phyloP scores from a whole-genome alignment of 2,888 invertebrate species.

The Heterodera filipjevi region DNA sequence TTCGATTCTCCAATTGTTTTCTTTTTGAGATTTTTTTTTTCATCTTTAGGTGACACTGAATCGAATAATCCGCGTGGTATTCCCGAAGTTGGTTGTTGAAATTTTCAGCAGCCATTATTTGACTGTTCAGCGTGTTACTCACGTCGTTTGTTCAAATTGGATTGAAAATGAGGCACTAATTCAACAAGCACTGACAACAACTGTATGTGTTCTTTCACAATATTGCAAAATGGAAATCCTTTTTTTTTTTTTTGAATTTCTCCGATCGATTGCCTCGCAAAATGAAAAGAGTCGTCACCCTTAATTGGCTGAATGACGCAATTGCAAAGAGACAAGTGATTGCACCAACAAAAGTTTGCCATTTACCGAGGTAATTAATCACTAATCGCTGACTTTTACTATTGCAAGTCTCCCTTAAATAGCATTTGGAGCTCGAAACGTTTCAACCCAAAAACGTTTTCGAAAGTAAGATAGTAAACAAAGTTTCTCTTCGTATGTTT shows the following conservation, averaged over 20 bases:
- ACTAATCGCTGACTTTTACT: not conserved
- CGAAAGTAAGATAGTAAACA: constrained; percentile 29
- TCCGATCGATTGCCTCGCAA: constrained; percentile 26
- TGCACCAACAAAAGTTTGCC: constrained; percentile 90
- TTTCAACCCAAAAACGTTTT: constrained; percentile 20
- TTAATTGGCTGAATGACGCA: constrained; percentile 89
- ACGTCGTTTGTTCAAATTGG: constrained; percentile 31
- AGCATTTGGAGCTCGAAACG: constrained; percentile 18
- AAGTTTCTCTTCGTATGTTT: not conserved
- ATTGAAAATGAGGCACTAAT: constrained; percentile 28
- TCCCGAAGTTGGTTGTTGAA: constrained; percentile 23
- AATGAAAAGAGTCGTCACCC: constrained; percentile 74
- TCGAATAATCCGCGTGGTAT: constrained; percentile 29
- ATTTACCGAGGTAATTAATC: constrained; percentile 74
- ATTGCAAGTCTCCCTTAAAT: not conserved
- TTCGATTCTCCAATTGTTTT: not conserved
- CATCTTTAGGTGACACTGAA: constrained; percentile 28
- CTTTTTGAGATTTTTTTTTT: not conserved
- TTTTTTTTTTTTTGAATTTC: constrained; percentile 22
- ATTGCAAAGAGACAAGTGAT: constrained; percentile 81
- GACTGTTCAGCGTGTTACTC: constrained; percentile 29
- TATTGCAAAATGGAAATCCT: not conserved
- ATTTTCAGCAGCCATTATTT: not conserved
- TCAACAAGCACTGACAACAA: constrained; percentile 22
- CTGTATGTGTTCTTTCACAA: not conserved